Evolutionary conservation across 2,797 vertebrate genomes (phyloP), one percentile per base, ranked within the genome.

Genomic region (Cuculus canorus): DNA sequence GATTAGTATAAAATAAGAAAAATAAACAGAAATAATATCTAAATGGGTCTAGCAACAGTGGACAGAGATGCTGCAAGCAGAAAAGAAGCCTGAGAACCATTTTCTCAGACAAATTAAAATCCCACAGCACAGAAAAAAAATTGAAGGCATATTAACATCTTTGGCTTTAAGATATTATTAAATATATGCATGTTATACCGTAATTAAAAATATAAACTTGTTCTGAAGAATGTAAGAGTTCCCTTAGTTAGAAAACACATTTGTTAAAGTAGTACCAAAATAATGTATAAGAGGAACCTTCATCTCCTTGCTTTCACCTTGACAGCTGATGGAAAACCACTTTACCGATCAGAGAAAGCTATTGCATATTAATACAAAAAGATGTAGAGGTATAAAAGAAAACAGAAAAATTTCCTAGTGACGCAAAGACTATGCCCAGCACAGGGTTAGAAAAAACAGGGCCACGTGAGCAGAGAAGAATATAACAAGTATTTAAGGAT

Each of bases 151-250:
- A 88, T 77, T 63, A 85, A 83, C 94, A 92, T 88, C 24, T 92
- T 94, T 86, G 82, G 45, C 87, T 92, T 92, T 85, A 90, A 82
- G 48, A 68, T 88, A 71, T 84, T 86, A 92, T 61, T 73, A 73
- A 82, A 80, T 82, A 94, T 53, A 73, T 95, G 95, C 95, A 97
- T 95, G 94, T 82, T 91, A 91, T 82, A 39, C 24, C 2, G 47
- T 93, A 86, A 92, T 88, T 88, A 63, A 90, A 88, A 83, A 45
- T 48, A 83, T 56, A 78, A 90, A 91, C 32, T 65, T 82, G 27
- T 82, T 60, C 73, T 76, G 47, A 95, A 88, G 63, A 89, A 82
- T 70, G 60, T 43, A 76, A 88, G 61, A 82, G 24, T 69, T 82
- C 76, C 79, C 17, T 86, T 95, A 95, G 90, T 59, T 91, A 96